These are phyloP conservation scores for Lasioglossum morio DNA, from an alignment of 2,888 invertebrate species.

Conservation along the genomic window DNA sequence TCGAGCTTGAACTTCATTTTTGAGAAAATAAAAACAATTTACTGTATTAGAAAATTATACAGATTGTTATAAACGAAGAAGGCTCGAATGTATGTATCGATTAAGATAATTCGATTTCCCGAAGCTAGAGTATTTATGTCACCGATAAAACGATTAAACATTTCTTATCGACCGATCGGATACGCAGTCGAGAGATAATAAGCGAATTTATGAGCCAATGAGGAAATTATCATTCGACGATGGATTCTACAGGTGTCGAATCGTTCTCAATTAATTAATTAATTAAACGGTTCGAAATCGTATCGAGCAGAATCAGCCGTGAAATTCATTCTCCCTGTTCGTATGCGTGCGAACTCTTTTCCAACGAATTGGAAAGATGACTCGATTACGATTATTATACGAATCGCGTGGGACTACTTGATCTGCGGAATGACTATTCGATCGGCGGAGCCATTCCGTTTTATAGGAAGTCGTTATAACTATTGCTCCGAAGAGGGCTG, in stretches of 20 bases:
- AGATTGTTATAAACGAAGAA: no score
- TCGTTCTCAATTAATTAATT: slow-evolving; percentile 49
- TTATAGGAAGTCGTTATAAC: slow-evolving; percentile 37
- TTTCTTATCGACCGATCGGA: neutral
- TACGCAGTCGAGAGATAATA: slow-evolving; percentile 26
- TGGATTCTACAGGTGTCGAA: slow-evolving; percentile 54
- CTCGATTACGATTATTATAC: slow-evolving; percentile 12
- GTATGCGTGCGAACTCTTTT: neutral
- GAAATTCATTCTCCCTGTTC: neutral
- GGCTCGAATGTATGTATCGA: neutral
- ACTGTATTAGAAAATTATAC: no score
- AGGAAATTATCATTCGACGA: slow-evolving; percentile 44
- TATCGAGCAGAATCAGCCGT: neutral
- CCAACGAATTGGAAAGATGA: neutral
- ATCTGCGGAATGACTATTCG: slow-evolving; percentile 38
- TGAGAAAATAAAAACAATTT: no score
- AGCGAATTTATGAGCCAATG: slow-evolving; percentile 50
- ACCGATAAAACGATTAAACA: neutral
- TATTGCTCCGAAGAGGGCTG: slow-evolving; percentile 17
- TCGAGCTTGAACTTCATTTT: no score
- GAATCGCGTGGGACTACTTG: neutral
- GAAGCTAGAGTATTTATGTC: neutral
- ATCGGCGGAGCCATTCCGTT: slow-evolving; percentile 27
- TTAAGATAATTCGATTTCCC: neutral
- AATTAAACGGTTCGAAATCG: slow-evolving; percentile 12